These are phyloP conservation scores for Myotis davidii DNA, from an alignment of 2,113 vertebrate species.

Conservation along the genomic window DNA sequence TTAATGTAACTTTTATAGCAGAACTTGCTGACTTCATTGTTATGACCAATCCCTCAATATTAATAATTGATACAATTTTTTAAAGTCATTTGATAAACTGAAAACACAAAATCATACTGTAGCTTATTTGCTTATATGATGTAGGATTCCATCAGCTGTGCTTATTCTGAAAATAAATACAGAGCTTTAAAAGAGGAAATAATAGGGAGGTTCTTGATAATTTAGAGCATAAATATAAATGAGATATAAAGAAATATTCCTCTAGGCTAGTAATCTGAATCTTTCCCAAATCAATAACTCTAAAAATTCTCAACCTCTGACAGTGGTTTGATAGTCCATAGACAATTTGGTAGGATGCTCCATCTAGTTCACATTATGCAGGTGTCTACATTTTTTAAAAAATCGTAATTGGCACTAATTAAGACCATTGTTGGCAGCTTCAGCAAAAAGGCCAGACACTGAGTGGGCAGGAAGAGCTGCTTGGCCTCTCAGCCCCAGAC, in stretches of 20 bases:
- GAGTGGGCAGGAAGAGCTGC: slow-evolving; percentile 79
- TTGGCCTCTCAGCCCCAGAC: slow-evolving; percentile 76
- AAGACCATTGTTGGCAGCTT: slow-evolving; percentile 82
- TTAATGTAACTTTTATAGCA: background rate
- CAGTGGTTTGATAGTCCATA: slow-evolving; percentile 80
- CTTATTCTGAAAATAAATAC: slow-evolving; percentile 67
- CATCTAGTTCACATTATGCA: slow-evolving; percentile 76
- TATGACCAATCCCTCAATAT: background rate
- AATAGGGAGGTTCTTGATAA: slow-evolving; percentile 45
- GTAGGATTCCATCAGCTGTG: background rate
- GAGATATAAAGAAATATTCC: slow-evolving; percentile 72
- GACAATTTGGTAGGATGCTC: slow-evolving; percentile 79
- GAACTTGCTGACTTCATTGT: background rate
- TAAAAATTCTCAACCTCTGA: slow-evolving; percentile 82
- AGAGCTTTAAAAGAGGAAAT: slow-evolving; percentile 66
- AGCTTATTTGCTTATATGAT: background rate
- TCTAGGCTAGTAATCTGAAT: slow-evolving; percentile 74
- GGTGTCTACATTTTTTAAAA: slow-evolving; percentile 72
- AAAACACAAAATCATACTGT: background rate
- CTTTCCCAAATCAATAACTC: slow-evolving; percentile 77
- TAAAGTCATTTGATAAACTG: background rate
- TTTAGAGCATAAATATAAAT: slow-evolving; percentile 77
- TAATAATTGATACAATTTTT: background rate
- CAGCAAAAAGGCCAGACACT: slow-evolving; percentile 82
- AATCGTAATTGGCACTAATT: slow-evolving; percentile 87